A percentile compares a stretch with the other conserved stretches of the same genome.
phyloP scores from a whole-genome alignment of 2,113 vertebrate genomes.

The Hippocampus comes region DNA sequence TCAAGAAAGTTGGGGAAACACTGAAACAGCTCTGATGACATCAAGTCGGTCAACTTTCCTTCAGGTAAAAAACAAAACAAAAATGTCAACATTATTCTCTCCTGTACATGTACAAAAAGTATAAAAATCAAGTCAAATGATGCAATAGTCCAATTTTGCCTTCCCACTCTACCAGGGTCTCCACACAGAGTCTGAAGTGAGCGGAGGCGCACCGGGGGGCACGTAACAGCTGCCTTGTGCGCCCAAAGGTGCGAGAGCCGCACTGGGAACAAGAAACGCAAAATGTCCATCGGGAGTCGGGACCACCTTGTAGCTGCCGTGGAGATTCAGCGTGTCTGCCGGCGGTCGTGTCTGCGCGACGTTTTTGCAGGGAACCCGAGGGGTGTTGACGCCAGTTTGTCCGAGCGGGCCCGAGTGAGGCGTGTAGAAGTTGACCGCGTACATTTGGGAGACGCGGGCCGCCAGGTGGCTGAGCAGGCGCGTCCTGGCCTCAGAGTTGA shows the following conservation, averaged over 20 bases:
- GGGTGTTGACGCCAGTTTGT: slow-evolving; percentile 61
- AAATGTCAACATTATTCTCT: slow-evolving; percentile 36
- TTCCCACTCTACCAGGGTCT: slow-evolving; percentile 83
- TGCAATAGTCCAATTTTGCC: slow-evolving; percentile 23
- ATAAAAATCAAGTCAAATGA: slow-evolving; percentile 28
- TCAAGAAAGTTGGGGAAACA: background rate
- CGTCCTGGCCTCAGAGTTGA: slow-evolving; percentile 86
- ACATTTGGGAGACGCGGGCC: slow-evolving; percentile 88
- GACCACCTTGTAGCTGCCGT: slow-evolving; percentile 85
- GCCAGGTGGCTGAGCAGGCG: slow-evolving; percentile 88
- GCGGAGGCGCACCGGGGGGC: slow-evolving; percentile 68
- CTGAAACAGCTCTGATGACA: background rate
- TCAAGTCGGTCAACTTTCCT: background rate
- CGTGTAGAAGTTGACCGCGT: slow-evolving; percentile 75
- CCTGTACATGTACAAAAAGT: slow-evolving; percentile 55
- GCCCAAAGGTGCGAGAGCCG: slow-evolving; percentile 76
- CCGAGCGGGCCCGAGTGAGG: slow-evolving; percentile 71
- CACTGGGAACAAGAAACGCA: slow-evolving; percentile 85
- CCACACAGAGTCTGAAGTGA: slow-evolving; percentile 87
- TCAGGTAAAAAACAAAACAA: slow-evolving; percentile 52
- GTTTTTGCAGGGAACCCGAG: slow-evolving; percentile 76
- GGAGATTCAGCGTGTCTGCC: slow-evolving; percentile 75
- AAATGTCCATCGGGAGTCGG: slow-evolving; percentile 86
- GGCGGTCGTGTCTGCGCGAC: slow-evolving; percentile 40
- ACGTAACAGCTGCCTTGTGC: slow-evolving; percentile 62